A percentile compares a stretch with the other conserved stretches of the same genome.
phyloP scores from a whole-genome alignment of 2,797 vertebrate species.

The Trichosurus vulpecula region DNA sequence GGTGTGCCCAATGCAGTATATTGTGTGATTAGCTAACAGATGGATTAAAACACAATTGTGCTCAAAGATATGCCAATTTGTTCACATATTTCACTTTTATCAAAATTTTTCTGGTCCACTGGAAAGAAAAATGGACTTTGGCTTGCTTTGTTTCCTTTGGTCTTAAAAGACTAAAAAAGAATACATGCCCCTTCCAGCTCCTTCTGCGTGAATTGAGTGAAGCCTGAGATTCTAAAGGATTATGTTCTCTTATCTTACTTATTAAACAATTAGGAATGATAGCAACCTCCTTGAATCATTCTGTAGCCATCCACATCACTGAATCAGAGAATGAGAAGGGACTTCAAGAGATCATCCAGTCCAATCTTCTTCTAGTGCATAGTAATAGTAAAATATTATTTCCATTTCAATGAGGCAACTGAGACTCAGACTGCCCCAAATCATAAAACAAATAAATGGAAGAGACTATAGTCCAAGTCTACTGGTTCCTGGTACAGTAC shows the following conservation, averaged over 20 bases:
- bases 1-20: background rate
- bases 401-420: background rate
- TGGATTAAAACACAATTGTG: background rate
- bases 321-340: background rate
- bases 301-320: background rate
- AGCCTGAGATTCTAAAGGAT: background rate
- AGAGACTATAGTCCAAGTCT: background rate
- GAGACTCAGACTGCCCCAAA: background rate
- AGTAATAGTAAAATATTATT: background rate
- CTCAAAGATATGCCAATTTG: background rate
- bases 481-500: background rate
- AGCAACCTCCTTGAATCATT: too few species aligned
- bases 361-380: background rate
- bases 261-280: background rate
- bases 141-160: slow-evolving; percentile 28
- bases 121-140: slow-evolving; percentile 10
- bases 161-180: slow-evolving; percentile 12
- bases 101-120: slow-evolving; percentile 24
- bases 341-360: background rate
- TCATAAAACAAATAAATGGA: background rate
- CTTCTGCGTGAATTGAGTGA: background rate
- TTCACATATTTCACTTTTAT: slow-evolving; percentile 41
- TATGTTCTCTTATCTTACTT: background rate
- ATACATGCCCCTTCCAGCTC: background rate
- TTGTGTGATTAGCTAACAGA: background rate